Base-by-base conservation (phyloP, 2,797 vertebrate species). In the Chromobotia macracanthus region DNA sequence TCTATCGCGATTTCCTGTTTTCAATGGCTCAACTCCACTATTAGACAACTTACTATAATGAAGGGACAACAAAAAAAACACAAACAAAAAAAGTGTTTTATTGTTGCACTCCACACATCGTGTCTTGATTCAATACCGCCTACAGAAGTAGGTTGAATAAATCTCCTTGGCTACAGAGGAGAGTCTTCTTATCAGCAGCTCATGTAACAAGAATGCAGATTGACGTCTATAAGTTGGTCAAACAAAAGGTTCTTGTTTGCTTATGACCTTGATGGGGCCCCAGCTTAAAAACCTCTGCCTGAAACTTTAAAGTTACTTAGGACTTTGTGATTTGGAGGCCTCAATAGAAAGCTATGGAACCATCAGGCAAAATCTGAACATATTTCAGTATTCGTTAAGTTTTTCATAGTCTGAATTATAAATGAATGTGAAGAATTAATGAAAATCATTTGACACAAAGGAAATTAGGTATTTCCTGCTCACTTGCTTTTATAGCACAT, bases 1-100 rank as follows among this genome's bases (percentile, higher is more conserved):
- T 90, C 89, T 87, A 91, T 91, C 86, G 87, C 87, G 84, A 85
- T 91, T 92, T 90, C 89, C 88, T 90, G 85, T 86, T 89, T 84
- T 89, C 85, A 92, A 74, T 91, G 90, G 90, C 90, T 89, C 87
- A 91, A 91, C 84, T 89, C 80, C 86, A 85, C 86, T 80, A 91
- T 82, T 83, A 87, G 90, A 76, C 80, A 61, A 83, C 79, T 76
- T 87, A 87, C 83, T 90, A 85, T 83, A 90, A 87, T 65, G 31
- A 80, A 68, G 35, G 70, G 63, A 82, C 78, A 80, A 85, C 58
- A 76, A 69, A 67, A 55, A 44, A 76, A 60, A 71, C 18, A 71
- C 44, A 65, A 77, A 77, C 77, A 83, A 75, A 72, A 55, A 71
- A 51, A 16, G 50, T 81, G 73, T 80, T 69, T 71, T 13, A 66